Conservation (phyloP, 2,797 vertebrate species). For the Onychomys arenicola region DNA sequence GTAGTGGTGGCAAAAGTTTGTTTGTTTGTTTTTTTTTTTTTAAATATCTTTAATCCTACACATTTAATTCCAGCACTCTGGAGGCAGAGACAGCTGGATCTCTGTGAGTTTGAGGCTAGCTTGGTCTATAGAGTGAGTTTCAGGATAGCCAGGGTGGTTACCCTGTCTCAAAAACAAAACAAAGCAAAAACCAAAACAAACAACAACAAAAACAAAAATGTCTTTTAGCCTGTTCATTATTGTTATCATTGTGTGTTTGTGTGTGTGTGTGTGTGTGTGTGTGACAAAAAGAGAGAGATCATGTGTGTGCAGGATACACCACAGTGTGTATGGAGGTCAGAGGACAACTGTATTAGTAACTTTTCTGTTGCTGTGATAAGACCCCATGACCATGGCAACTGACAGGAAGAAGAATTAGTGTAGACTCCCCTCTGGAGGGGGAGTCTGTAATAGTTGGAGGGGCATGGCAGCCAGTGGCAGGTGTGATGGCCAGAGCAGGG, state of each 20-base stretch:
- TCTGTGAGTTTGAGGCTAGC: neutral
- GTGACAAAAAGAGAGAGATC: neutral
- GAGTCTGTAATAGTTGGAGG: neutral
- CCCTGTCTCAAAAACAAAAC: neutral
- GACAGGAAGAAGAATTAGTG: neutral
- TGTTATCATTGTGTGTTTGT: neutral
- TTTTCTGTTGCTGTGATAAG: neutral
- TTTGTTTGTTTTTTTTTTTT: neutral
- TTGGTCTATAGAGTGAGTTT: neutral
- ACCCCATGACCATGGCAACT: neutral
- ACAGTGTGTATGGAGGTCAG: neutral
- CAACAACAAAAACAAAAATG: neutral
- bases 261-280: neutral
- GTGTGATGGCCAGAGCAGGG: neutral
- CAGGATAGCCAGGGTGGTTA: neutral
- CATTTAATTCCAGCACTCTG: neutral
- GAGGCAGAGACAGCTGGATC: neutral
- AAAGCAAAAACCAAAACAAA: neutral
- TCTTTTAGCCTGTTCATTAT: neutral
- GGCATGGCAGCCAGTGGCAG: neutral
- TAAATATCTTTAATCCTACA: neutral
- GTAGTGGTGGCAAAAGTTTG: neutral
- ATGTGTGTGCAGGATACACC: neutral
- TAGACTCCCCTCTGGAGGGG: neutral
- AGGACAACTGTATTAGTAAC: neutral